Percentiles rank a stretch among this genome's conserved stretches.
phyloP scores from a whole-genome alignment of 2,888 invertebrate species.

The Ceraclea dissimilis region DNA sequence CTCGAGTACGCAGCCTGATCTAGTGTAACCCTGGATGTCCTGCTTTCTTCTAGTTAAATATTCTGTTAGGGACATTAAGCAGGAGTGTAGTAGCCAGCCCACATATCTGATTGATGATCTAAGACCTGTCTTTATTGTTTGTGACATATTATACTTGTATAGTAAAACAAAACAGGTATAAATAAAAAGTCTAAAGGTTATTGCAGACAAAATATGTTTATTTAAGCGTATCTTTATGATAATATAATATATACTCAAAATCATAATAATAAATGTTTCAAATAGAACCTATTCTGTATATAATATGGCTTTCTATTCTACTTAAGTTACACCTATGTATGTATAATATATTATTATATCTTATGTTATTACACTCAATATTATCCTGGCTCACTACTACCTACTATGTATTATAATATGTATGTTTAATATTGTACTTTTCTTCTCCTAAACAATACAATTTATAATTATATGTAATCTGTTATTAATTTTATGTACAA shows the following conservation, averaged over 20 bases:
- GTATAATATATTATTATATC: not conserved
- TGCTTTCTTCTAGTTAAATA: too few relatives aligned
- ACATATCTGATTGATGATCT: too few relatives aligned
- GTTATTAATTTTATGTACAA: not conserved
- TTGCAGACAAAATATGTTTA: slow-evolving; percentile 42
- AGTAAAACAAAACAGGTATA: not conserved
- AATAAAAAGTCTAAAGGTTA: slow-evolving; percentile 35
- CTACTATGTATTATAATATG: not conserved
- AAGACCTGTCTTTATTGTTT: too few relatives aligned
- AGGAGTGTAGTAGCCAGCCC: too few relatives aligned
- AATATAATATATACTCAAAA: slow-evolving; percentile 25
- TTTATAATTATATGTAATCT: not conserved
- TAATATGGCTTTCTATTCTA: slow-evolving; percentile 24
- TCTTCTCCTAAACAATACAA: not conserved
- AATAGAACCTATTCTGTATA: slow-evolving; percentile 14
- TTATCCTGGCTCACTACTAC: not conserved
- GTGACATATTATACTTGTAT: too few relatives aligned
- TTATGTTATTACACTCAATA: not conserved
- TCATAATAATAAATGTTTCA: slow-evolving; percentile 10
- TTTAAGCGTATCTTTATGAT: slow-evolving; percentile 43
- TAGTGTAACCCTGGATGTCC: too few relatives aligned
- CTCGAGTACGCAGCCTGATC: too few relatives aligned
- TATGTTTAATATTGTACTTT: not conserved
- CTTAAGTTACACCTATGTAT: slow-evolving; percentile 7
- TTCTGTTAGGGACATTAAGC: too few relatives aligned